phyloP scores from a whole-genome alignment of 2,113 vertebrate species.

The Otocyon megalotis region DNA sequence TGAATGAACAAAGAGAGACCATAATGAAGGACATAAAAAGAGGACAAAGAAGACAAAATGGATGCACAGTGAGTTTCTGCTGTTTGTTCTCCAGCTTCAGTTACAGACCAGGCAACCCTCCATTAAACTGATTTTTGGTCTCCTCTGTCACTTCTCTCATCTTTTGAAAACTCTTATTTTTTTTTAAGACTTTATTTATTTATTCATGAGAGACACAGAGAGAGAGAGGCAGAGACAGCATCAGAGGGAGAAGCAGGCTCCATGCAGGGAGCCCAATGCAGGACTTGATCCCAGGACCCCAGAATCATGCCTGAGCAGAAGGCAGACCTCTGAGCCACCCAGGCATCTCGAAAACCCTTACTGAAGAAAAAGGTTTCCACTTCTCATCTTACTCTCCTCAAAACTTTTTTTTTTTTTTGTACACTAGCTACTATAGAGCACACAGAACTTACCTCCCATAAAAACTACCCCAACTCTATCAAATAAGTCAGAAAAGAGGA shows the following conservation, averaged over 20 bases:
- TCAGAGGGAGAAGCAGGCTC: too few relatives aligned
- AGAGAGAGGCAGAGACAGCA: too few relatives aligned
- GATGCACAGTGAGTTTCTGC: rapidly evolving
- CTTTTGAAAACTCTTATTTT: background rate
- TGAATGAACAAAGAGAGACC: background rate
- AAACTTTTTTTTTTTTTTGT: background rate
- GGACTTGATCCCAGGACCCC: too few relatives aligned
- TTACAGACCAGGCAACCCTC: background rate
- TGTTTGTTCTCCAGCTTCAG: background rate
- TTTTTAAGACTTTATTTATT: too few relatives aligned
- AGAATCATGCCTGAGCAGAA: too few relatives aligned
- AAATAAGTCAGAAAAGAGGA: background rate
- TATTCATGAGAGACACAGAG: too few relatives aligned
- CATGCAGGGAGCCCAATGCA: too few relatives aligned
- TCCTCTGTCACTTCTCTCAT: background rate
- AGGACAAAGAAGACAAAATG: background rate
- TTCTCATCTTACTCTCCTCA: background rate
- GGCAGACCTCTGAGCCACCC: too few relatives aligned
- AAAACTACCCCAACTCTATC: background rate
- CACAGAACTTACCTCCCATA: background rate
- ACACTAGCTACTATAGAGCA: background rate
- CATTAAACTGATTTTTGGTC: background rate
- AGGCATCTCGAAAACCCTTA: background rate
- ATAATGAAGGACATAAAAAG: too few relatives aligned
- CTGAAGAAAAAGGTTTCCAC: background rate